These are phyloP conservation scores for Eulemur mongoz DNA, from an alignment of 2,797 vertebrate genomes.

Conservation along the genomic window DNA sequence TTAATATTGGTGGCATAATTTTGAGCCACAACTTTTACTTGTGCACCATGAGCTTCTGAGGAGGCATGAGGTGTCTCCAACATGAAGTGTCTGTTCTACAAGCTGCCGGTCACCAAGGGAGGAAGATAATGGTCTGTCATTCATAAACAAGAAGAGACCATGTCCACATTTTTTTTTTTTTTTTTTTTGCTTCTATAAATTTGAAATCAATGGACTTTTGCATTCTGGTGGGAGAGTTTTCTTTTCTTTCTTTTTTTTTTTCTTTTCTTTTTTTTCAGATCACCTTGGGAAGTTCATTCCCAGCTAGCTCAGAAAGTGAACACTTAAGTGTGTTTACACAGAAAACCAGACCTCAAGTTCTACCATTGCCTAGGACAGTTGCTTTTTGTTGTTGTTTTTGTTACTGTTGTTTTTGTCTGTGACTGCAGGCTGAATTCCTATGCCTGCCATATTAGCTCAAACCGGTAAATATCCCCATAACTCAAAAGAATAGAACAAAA, in stretches of 20 bases:
- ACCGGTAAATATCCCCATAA: accelerated
- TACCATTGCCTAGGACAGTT: accelerated
- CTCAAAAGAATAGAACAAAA: no score
- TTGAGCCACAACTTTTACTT: neutral
- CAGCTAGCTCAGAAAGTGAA: neutral
- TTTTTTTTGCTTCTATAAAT: neutral
- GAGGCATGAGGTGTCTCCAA: accelerated
- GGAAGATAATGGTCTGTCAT: no score
- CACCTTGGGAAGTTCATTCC: neutral
- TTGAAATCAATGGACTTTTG: neutral
- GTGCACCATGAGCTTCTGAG: accelerated
- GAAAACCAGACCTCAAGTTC: neutral
- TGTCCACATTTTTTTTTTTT: neutral
- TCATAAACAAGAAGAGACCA: accelerated
- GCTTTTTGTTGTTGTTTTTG: neutral
- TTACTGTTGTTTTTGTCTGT: accelerated
- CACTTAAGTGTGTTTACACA: accelerated
- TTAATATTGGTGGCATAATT: neutral
- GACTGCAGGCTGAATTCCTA: no score
- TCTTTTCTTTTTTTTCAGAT: neutral
- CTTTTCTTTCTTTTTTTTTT: neutral
- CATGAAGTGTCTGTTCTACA: neutral
- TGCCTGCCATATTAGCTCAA: accelerated
- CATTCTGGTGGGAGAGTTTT: accelerated
- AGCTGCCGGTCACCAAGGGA: accelerated